phyloP scores from a whole-genome alignment of 2,113 vertebrate species.

The Marcusenius ussheri region DNA sequence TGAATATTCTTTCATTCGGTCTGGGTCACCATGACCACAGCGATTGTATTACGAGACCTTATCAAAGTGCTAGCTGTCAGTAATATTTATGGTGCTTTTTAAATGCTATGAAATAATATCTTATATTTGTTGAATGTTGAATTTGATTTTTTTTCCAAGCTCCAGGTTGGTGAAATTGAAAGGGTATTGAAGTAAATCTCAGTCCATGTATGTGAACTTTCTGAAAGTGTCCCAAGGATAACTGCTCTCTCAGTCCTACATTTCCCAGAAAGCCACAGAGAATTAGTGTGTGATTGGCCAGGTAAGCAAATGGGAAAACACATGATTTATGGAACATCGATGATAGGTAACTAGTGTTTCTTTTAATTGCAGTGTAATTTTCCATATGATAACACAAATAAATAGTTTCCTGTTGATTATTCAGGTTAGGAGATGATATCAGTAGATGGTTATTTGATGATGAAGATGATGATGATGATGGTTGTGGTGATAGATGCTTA shows the following conservation, averaged over 20 bases:
- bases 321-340: background rate
- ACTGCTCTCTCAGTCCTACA: background rate
- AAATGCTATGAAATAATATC: background rate
- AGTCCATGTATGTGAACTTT: background rate
- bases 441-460: background rate
- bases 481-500: background rate
- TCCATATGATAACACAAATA: background rate
- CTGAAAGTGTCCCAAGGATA: background rate
- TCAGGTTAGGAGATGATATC: background rate
- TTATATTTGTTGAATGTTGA: background rate
- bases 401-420: background rate
- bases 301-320: background rate
- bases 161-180: background rate
- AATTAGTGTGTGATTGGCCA: background rate
- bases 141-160: background rate
- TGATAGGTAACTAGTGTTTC: background rate
- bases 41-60: background rate
- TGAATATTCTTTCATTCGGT: background rate
- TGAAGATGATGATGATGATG: background rate
- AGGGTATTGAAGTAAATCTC: background rate
- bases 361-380: background rate
- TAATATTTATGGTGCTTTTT: background rate
- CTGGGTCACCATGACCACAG: background rate
- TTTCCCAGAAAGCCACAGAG: background rate
- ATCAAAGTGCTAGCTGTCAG: background rate